Percentiles rank a stretch among this genome's conserved stretches.
Evolutionary conservation across 2,113 vertebrate genomes (phyloP).

Genomic region (Clinocottus analis): DNA sequence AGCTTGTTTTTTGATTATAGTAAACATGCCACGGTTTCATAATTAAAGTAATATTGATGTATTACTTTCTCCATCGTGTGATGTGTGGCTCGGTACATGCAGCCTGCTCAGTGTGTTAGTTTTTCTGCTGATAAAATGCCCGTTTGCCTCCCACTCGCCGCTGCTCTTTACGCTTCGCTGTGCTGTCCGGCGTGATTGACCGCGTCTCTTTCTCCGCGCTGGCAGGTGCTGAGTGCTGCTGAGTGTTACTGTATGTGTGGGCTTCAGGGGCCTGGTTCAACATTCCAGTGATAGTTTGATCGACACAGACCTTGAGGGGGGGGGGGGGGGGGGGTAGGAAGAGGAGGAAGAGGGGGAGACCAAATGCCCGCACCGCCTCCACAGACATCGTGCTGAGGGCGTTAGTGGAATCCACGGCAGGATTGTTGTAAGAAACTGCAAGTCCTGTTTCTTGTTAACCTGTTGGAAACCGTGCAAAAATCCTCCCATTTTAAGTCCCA

Average conservation of each 20-base stretch:
- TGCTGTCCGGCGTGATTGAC: constrained; percentile 74
- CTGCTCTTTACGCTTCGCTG: constrained; percentile 48
- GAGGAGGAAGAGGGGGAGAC: constrained; percentile 39
- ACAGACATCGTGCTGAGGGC: constrained; percentile 33
- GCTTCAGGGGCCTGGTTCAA: constrained; percentile 73
- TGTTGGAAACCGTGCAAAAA: too few relatives aligned
- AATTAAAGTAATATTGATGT: not conserved
- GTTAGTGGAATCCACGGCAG: constrained; percentile 57
- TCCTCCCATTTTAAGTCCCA: too few relatives aligned
- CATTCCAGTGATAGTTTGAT: constrained; percentile 75
- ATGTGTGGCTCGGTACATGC: not conserved
- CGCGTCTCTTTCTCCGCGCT: constrained; percentile 60
- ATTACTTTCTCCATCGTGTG: not conserved
- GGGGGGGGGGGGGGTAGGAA: constrained; percentile 48
- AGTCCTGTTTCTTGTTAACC: constrained; percentile 31
- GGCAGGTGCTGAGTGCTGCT: constrained; percentile 82
- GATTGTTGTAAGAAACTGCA: constrained; percentile 38
- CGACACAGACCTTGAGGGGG: constrained; percentile 52
- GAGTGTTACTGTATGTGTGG: constrained; percentile 72
- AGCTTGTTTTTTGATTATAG: not conserved
- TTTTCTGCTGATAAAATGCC: constrained; percentile 57
- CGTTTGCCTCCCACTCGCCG: constrained; percentile 37
- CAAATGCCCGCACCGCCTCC: constrained; percentile 5
- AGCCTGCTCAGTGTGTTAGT: constrained; percentile 10
- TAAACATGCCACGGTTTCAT: not conserved